A percentile compares a stretch with the other conserved stretches of the same genome.
These are phyloP conservation scores for Leuctra nigra DNA, from an alignment of 2,888 invertebrate species.

Conservation along the genomic window DNA sequence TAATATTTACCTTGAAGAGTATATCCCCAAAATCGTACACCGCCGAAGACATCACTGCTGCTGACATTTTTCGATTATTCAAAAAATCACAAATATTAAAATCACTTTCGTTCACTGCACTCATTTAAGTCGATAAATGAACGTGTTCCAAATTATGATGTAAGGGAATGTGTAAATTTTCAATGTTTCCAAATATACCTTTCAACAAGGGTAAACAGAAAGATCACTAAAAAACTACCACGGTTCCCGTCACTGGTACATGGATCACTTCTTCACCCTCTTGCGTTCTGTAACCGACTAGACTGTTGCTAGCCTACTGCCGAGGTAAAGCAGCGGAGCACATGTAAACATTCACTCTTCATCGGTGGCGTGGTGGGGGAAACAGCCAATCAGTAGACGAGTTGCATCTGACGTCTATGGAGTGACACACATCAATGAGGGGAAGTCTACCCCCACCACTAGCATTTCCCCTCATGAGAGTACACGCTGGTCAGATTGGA, in stretches of 20 bases:
- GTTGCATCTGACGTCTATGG: neutral
- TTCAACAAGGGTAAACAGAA: neutral
- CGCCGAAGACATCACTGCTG: constrained; percentile 67
- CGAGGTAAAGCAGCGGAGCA: neutral
- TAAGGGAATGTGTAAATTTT: constrained; percentile 12
- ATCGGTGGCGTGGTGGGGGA: neutral
- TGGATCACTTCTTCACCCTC: neutral
- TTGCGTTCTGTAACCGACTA: neutral
- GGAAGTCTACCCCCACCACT: neutral
- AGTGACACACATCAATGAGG: constrained; percentile 7
- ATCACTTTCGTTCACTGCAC: constrained; percentile 13
- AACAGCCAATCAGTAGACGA: neutral
- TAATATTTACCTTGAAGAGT: constrained; percentile 59
- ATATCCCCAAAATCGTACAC: constrained; percentile 69
- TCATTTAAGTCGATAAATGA: neutral
- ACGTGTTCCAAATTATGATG: neutral
- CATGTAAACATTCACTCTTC: constrained; percentile 5
- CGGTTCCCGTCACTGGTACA: neutral
- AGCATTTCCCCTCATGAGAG: neutral
- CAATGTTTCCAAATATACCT: neutral
- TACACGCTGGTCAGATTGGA: neutral
- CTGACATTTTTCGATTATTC: constrained; percentile 51
- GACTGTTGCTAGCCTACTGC: constrained; percentile 11
- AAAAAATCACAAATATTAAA: constrained; percentile 18
- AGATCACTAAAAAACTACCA: constrained; percentile 4